These are phyloP conservation scores for Dicyrtoma fusca DNA, from an alignment of 2,888 invertebrate species.

Conservation along the genomic window DNA sequence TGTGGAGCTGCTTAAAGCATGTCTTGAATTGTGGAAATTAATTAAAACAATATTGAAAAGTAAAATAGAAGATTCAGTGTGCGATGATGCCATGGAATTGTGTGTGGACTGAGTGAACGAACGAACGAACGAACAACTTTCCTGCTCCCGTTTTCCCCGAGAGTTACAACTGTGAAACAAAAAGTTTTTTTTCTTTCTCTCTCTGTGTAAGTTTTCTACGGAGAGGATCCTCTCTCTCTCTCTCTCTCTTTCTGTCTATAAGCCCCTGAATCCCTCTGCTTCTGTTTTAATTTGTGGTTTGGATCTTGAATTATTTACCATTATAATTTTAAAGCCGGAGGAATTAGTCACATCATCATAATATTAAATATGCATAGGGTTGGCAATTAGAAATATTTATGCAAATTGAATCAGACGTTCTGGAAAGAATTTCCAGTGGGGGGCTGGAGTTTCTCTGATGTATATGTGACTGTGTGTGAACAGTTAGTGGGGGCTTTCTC, in stretches of 20 bases:
- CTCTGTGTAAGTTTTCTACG: not conserved
- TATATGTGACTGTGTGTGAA: too few species aligned
- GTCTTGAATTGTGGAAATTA: too few species aligned
- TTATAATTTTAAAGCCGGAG: slow-evolving; percentile 2
- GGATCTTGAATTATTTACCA: slow-evolving; percentile 9
- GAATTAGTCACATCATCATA: slow-evolving; percentile 19
- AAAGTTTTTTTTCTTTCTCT: not conserved
- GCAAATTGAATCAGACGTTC: slow-evolving; percentile 19
- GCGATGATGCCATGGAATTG: too few species aligned
- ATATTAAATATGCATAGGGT: slow-evolving; percentile 21
- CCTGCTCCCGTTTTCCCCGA: too few species aligned
- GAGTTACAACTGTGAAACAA: too few species aligned
- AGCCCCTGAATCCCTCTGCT: not conserved
- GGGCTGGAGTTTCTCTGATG: too few species aligned
- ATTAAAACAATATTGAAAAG: too few species aligned
- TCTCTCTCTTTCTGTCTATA: not conserved
- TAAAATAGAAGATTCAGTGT: too few species aligned
- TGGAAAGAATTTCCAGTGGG: not conserved
- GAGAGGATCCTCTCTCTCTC: too few species aligned
- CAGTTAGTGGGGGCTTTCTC: not conserved
- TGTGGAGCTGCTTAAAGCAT: too few species aligned
- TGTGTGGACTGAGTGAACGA: too few species aligned
- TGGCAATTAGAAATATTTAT: slow-evolving; percentile 26
- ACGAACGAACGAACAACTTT: too few species aligned
- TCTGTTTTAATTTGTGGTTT: not conserved